These are phyloP conservation scores for Acheta domesticus DNA, from an alignment of 2,888 invertebrate species.

Conservation along the genomic window DNA sequence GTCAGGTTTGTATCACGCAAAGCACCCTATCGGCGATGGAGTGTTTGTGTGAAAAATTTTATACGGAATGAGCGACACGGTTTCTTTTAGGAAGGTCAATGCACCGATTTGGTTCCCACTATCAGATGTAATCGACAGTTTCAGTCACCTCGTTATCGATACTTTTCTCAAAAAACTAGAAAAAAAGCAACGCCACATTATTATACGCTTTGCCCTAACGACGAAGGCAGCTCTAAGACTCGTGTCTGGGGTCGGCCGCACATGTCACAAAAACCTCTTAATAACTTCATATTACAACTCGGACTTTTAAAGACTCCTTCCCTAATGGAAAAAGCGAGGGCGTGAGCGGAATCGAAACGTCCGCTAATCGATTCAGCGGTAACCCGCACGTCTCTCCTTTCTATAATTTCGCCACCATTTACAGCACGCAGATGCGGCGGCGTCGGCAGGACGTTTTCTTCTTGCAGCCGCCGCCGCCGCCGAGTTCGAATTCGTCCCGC, in stretches of 20 bases:
- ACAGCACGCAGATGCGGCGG: not conserved
- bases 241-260: not conserved
- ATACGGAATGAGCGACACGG: too few species aligned
- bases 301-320: not conserved
- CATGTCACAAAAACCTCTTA: not conserved
- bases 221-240: too few species aligned
- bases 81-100: too few species aligned
- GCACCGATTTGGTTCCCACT: too few species aligned
- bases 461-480: too few species aligned
- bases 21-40: too few species aligned
- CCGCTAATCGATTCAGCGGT: not conserved
- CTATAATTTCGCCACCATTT: slow-evolving; percentile 1
- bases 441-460: too few species aligned
- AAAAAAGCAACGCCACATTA: not conserved
- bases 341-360: not conserved
- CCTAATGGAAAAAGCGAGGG: not conserved
- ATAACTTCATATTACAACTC: slow-evolving; percentile 3
- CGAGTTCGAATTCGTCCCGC: too few species aligned
- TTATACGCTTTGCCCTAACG: too few species aligned
- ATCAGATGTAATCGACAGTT: not conserved
- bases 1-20: too few species aligned
- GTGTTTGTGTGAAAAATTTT: too few species aligned
- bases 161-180: not conserved
- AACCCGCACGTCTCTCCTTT: slow-evolving; percentile 4
- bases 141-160: not conserved